These are phyloP conservation scores for Ectobius pallidus DNA, from an alignment of 2,888 invertebrate genomes.

Conservation along the genomic window DNA sequence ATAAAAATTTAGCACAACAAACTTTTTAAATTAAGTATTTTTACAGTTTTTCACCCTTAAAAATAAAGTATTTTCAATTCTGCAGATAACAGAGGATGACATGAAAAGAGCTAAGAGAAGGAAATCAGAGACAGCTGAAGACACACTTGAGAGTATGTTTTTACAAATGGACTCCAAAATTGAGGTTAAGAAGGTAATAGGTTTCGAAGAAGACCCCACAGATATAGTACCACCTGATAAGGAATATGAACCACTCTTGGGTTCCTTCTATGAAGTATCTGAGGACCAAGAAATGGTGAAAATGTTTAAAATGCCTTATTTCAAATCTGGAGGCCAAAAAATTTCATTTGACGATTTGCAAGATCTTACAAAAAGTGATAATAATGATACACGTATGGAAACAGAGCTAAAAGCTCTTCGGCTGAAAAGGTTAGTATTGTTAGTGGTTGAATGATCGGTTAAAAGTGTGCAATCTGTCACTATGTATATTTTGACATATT, in stretches of 20 bases:
- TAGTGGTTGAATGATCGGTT: too few relatives aligned
- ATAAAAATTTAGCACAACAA: too few relatives aligned
- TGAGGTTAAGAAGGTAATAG: too few relatives aligned
- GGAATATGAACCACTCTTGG: not conserved
- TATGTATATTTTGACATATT: too few relatives aligned
- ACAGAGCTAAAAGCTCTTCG: slow-evolving; percentile 26
- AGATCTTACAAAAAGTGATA: slow-evolving; percentile 46
- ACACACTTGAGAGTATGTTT: too few relatives aligned
- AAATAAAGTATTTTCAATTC: too few relatives aligned
- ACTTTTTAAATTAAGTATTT: too few relatives aligned
- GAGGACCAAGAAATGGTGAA: not conserved
- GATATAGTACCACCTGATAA: not conserved
- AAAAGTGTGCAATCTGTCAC: too few relatives aligned
- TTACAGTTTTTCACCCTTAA: too few relatives aligned
- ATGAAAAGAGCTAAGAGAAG: not conserved
- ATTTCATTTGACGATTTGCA: slow-evolving; percentile 17
- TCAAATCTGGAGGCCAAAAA: not conserved
- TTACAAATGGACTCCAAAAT: too few relatives aligned
- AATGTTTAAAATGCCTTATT: not conserved
- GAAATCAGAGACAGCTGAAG: not conserved
- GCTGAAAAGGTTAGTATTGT: not conserved
- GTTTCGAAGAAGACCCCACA: not conserved
- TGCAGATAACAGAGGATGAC: not conserved
- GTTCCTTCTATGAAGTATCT: not conserved
- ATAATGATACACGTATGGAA: slow-evolving; percentile 60